These are phyloP conservation scores for Sinotaia quadrata DNA, from an alignment of 2,888 invertebrate genomes.

Conservation along the genomic window DNA sequence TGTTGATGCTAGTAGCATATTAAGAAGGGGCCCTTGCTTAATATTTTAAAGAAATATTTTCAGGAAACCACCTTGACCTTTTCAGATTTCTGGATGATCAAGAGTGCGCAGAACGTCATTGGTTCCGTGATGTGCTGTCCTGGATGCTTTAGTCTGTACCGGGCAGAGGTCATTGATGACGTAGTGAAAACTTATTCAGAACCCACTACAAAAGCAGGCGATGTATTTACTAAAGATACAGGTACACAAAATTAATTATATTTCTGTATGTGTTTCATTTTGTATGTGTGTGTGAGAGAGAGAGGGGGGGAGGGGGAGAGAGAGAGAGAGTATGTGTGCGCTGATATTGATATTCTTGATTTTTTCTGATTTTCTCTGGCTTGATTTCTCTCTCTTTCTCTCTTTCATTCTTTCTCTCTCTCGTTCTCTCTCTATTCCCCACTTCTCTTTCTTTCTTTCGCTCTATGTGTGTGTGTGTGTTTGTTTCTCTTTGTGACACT, in stretches of 20 bases:
- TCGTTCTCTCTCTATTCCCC: not conserved
- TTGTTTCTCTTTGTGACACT: no score
- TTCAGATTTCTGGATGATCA: slow-evolving; percentile 61
- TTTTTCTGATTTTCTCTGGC: not conserved
- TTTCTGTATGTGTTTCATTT: not conserved
- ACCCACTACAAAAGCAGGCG: slow-evolving; percentile 44
- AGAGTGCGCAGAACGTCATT: slow-evolving; percentile 56
- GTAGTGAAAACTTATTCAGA: slow-evolving; percentile 50
- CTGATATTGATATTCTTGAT: no score
- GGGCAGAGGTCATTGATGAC: slow-evolving; percentile 46
- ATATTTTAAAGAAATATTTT: no score
- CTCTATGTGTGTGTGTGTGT: no score
- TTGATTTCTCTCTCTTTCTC: not conserved
- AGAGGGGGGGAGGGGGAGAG: not conserved
- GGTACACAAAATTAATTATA: slow-evolving; percentile 33
- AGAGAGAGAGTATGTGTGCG: not conserved
- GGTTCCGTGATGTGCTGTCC: slow-evolving; percentile 60
- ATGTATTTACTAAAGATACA: slow-evolving; percentile 56
- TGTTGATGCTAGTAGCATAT: no score
- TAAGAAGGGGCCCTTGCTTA: no score
- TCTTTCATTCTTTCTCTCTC: not conserved
- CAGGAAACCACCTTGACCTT: not conserved
- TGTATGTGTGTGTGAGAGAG: slow-evolving; percentile 3
- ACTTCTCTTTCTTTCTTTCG: not conserved
- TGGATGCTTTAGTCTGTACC: slow-evolving; percentile 57